A percentile compares a stretch with the other conserved stretches of the same genome.
Conservation (phyloP, 2,888 invertebrate genomes). For the Epirrhoe tristata region DNA sequence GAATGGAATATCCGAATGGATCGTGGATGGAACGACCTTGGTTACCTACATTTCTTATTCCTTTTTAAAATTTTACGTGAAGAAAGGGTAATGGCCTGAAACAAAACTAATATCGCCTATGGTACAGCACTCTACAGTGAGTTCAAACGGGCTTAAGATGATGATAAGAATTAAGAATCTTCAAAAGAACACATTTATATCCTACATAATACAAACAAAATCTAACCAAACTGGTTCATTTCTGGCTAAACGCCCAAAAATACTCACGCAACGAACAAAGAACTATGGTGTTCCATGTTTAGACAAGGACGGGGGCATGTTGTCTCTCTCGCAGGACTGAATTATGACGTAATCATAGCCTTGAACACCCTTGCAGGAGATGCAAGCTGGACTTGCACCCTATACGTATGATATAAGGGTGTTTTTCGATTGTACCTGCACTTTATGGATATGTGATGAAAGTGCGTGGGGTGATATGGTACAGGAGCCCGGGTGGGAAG, state of each 20-base stretch:
- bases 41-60: not conserved
- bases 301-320: constrained; percentile 47
- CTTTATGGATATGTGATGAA: constrained; percentile 52
- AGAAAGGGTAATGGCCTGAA: too few species aligned
- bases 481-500: constrained; percentile 40
- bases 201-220: constrained; percentile 6
- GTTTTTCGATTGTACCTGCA: constrained; percentile 44
- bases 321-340: constrained; percentile 64
- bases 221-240: constrained; percentile 25
- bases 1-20: not conserved
- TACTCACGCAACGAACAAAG: constrained; percentile 59
- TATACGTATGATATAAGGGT: constrained; percentile 41
- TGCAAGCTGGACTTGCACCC: constrained; percentile 49
- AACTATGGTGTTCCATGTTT: constrained; percentile 53
- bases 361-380: constrained; percentile 58
- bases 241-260: constrained; percentile 43
- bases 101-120: too few species aligned
- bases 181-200: not conserved
- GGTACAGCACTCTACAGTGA: too few species aligned
- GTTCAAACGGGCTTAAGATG: not conserved
- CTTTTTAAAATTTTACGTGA: not conserved
- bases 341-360: constrained; percentile 75
- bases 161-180: not conserved
- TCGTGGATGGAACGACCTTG: not conserved
- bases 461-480: constrained; percentile 58